Evolutionary conservation across 2,113 vertebrate genomes (phyloP), one percentile per base, ranked within the genome.

Genomic region (Corythoichthys intestinalis): DNA sequence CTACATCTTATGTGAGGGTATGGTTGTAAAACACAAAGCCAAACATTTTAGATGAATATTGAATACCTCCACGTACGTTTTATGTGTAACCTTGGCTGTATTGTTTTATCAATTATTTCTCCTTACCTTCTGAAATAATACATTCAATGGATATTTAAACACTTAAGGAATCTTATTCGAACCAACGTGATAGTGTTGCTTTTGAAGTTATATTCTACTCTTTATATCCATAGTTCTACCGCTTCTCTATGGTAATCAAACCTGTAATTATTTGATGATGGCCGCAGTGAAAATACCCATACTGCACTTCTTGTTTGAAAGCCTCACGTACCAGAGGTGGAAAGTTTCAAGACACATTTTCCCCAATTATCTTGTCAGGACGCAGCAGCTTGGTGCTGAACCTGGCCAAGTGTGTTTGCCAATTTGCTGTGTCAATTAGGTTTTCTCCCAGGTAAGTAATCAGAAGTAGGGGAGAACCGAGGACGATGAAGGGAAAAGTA

Each of bases 401-500:
- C 76, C 82, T 86, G 84, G 84, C 83, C 63, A 72, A 89, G 78
- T 87, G 82, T 87, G 83, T 91, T 92, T 91, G 86, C 85, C 87
- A 87, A 85, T 88, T 83, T 85, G 84, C 85, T 68, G 73, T 85
- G 85, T 90, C 89, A 89, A 91, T 92, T 91, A 90, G 86, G 88
- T 90, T 86, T 84, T 81, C 83, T 88, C 66, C 72, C 57, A 85
- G 84, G 85, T 90, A 87, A 90, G 79, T 91, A 89, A 87, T 90
- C 83, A 82, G 75, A 79, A 66, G 69, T 70, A 53, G 78, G 72
- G 78, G 41, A 44, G 66, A 39, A 15, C 15, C 71, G 70, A 63
- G 66, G 76, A 74, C 73, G 88, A 89, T 85, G 86, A 88, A 87
- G 78, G 82, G 63, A 66, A 83, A 90, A 87, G 85, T 88, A 80